These are phyloP conservation scores for Drosophila fungiperda DNA, from an alignment of 2,888 invertebrate species.

Conservation along the genomic window DNA sequence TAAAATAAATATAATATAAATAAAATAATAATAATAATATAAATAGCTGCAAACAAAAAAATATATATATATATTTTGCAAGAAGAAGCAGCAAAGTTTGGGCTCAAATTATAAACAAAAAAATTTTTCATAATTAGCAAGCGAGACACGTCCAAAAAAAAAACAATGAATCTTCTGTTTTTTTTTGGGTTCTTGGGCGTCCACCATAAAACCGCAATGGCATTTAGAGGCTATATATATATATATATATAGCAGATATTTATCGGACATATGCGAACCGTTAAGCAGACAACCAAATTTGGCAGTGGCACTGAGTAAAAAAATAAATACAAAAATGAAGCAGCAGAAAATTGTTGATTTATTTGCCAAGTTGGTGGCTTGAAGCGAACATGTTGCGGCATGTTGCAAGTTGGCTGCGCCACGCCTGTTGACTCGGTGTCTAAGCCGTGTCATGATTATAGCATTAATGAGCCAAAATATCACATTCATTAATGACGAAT, in stretches of 20 bases:
- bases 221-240: slow-evolving; percentile 60
- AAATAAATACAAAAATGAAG: not conserved
- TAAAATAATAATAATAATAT: not conserved
- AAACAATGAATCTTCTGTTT: slow-evolving; percentile 28
- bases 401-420: slow-evolving; percentile 14
- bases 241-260: slow-evolving; percentile 39
- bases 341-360: slow-evolving; percentile 12
- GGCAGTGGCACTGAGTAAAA: slow-evolving; percentile 26
- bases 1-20: not conserved
- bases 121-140: slow-evolving; percentile 39
- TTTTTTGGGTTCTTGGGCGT: slow-evolving; percentile 42
- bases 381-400: slow-evolving; percentile 26
- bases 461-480: slow-evolving; percentile 53
- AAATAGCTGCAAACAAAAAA: slow-evolving; percentile 12
- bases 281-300: slow-evolving; percentile 57
- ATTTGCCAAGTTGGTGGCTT: slow-evolving; percentile 36
- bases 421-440: slow-evolving; percentile 41
- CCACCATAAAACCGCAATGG: slow-evolving; percentile 40
- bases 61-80: slow-evolving; percentile 35
- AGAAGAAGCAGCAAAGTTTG: not conserved
- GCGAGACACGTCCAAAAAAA: slow-evolving; percentile 42
- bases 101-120: slow-evolving; percentile 3
- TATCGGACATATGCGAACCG: slow-evolving; percentile 57
- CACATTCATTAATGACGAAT: slow-evolving; percentile 48
- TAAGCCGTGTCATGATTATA: slow-evolving; percentile 23